These are phyloP conservation scores for Gobio occitaniae DNA, from an alignment of 2,797 vertebrate species.

Conservation along the genomic window DNA sequence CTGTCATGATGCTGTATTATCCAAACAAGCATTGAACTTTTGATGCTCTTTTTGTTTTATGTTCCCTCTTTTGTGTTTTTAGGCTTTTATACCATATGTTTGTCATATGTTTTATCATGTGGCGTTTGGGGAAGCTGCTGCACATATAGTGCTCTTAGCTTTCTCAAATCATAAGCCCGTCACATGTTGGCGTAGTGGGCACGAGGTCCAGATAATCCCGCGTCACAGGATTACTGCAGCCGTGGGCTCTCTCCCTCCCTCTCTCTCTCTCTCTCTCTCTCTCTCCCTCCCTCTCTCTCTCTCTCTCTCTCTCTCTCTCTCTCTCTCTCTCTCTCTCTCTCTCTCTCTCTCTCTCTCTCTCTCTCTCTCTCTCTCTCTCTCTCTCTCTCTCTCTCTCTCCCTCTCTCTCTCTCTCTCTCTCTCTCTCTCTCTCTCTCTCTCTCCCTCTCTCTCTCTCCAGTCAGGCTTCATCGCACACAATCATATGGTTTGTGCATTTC, in stretches of 20 bases:
- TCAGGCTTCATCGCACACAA: slow-evolving; percentile 21
- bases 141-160: slow-evolving; percentile 31
- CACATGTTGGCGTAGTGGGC: slow-evolving; percentile 83
- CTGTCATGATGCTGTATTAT: background rate
- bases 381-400: too few species aligned
- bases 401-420: too few species aligned
- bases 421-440: too few species aligned
- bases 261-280: too few species aligned
- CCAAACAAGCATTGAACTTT: background rate
- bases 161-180: slow-evolving; percentile 80
- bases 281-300: too few species aligned
- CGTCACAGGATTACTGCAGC: slow-evolving; percentile 75
- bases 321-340: too few species aligned
- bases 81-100: background rate
- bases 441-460: background rate
- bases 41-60: background rate
- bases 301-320: too few species aligned
- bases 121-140: slow-evolving; percentile 24
- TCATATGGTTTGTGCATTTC: background rate
- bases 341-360: slow-evolving; percentile 13
- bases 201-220: slow-evolving; percentile 86
- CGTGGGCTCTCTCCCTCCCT: too few species aligned
- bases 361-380: background rate
- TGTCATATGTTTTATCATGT: slow-evolving; percentile 34
- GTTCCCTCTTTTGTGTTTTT: background rate